Base-by-base conservation (phyloP, 2,113 vertebrate species). In the Pterocles orientalis region DNA sequence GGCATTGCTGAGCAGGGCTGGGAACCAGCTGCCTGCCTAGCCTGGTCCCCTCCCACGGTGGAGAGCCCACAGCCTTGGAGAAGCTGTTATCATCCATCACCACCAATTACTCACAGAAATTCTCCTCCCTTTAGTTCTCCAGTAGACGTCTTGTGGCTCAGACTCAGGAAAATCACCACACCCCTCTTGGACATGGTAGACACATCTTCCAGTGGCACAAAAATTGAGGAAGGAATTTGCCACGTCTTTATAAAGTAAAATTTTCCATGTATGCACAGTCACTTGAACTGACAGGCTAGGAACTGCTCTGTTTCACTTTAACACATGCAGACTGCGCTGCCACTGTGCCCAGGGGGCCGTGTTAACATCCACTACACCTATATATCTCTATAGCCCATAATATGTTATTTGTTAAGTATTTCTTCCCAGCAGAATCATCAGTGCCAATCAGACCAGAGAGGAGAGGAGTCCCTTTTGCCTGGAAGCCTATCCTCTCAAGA, bases 131-230 rank as follows among this genome's bases (percentile, higher is more conserved):
- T 93, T 72, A 78, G 66, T 86, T 71, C 53, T 82, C 75, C 82
- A 88, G 79, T 57, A 90, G 82, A 92, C 80, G 93, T 71, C 53
- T 71, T 47, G 61, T 95, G 93, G 84, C 93, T 95, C 69, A 53
- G 72, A 60, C 76, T 94, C 86, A 91, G 92, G 93, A 95, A 96
- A 96, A 95, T 84, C 86, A 56, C 86, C 91, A 88, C 94, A 86
- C 69, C 34, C 86, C 17, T 86, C 76, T 88, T 82, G 94, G 93
- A 94, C 80, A 86, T 11, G 3, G 18, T 14, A 80, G 81, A 86
- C 48, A 41, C 23, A 75, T 86, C 81, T 68, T 94, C 54, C 86
- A 83, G 50, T 82, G 82, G 65, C 54, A 95, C 57, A 80, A 54
- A 86, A 76, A 86, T 12, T 2, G 2, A 87, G 85, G 62, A 76